Conservation (phyloP, 2,113 vertebrate species). For the Anser brachyrhynchus region DNA sequence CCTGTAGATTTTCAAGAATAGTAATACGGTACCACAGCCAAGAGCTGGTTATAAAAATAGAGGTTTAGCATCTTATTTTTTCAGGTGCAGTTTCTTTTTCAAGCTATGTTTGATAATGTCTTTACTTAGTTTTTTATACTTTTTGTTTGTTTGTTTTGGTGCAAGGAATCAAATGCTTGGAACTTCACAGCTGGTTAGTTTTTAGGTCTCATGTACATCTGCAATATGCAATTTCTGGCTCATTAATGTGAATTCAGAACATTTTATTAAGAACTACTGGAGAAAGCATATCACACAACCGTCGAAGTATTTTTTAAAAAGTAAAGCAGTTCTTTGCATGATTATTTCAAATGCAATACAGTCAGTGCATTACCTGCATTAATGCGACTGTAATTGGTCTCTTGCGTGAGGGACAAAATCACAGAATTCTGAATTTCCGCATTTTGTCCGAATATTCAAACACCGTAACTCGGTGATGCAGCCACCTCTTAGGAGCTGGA, state of each 20-base stretch:
- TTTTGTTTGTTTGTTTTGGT: background rate
- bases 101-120: background rate
- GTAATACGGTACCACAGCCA: background rate
- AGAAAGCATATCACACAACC: background rate
- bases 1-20: background rate
- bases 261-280: background rate
- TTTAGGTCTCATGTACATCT: background rate
- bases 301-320: background rate
- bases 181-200: background rate
- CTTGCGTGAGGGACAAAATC: background rate
- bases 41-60: background rate
- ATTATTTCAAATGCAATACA: background rate
- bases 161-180: background rate
- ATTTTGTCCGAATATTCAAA: background rate
- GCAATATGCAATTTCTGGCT: background rate
- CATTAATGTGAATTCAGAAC: background rate
- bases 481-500: background rate
- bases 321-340: background rate
- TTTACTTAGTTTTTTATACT: background rate
- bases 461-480: rapidly evolving
- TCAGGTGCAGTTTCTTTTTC: background rate
- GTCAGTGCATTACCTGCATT: background rate
- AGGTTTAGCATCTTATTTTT: background rate
- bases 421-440: background rate
- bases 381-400: background rate